A percentile compares a stretch with the other conserved stretches of the same genome.
Evolutionary conservation across 2,113 vertebrate species (phyloP).

Genomic region (Embiotoca jacksoni): DNA sequence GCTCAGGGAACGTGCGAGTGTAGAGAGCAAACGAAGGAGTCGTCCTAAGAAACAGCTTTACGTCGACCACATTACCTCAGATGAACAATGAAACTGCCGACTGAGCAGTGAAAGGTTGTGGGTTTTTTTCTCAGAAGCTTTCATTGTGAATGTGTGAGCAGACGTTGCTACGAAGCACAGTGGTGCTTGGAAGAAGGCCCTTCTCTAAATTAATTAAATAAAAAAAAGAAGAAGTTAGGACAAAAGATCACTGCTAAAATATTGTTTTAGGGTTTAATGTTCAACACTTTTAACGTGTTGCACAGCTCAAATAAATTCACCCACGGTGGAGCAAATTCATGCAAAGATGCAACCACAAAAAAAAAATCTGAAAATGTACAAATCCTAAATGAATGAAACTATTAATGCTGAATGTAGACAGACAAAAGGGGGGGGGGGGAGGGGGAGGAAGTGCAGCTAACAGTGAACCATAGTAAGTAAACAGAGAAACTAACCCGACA

Average conservation of each 20-base stretch:
- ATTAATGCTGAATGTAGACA: too few species aligned
- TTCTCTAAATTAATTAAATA: neutral
- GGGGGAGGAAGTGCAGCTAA: too few species aligned
- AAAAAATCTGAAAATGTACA: too few species aligned
- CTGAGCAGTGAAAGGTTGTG: neutral
- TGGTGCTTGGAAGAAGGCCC: neutral
- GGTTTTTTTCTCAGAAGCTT: neutral
- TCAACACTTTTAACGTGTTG: neutral
- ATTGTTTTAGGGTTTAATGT: neutral
- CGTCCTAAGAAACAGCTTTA: neutral
- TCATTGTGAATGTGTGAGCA: neutral
- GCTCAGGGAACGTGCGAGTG: neutral
- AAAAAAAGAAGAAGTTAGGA: neutral
- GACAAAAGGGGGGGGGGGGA: too few species aligned
- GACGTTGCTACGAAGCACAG: neutral
- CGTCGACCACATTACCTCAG: constrained; percentile 29
- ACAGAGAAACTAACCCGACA: too few species aligned
- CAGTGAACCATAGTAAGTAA: too few species aligned
- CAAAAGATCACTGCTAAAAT: neutral
- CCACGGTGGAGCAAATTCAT: neutral
- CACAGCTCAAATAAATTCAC: neutral
- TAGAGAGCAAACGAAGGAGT: constrained; percentile 4
- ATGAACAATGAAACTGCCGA: neutral
- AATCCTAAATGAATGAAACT: too few species aligned
- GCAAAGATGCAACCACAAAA: neutral